These are phyloP conservation scores for Lymantria dispar DNA, from an alignment of 2,888 invertebrate species.

Conservation along the genomic window DNA sequence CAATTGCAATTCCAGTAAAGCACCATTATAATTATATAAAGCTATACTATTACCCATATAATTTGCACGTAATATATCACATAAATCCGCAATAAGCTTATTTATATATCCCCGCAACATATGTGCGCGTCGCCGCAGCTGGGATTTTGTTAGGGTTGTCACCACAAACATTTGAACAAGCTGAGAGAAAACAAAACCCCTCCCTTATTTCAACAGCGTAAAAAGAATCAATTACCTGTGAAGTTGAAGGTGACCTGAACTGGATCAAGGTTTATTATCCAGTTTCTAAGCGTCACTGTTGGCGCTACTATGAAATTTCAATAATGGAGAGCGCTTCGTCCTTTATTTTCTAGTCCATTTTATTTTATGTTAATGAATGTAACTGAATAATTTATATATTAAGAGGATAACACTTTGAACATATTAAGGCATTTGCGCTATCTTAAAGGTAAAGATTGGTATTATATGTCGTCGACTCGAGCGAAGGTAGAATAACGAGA, in stretches of 20 bases:
- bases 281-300: slow-evolving; percentile 13
- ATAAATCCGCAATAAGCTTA: slow-evolving; percentile 36
- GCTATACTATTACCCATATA: slow-evolving; percentile 22
- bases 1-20: too few species aligned
- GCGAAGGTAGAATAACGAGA: slow-evolving; percentile 7
- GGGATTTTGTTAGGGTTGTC: slow-evolving; percentile 37
- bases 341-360: slow-evolving; percentile 34
- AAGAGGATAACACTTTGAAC: slow-evolving; percentile 16
- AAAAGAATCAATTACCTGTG: slow-evolving; percentile 25
- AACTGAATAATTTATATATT: slow-evolving; percentile 25
- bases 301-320: slow-evolving; percentile 26
- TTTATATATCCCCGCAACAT: slow-evolving; percentile 39
- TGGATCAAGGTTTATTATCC: slow-evolving; percentile 29
- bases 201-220: slow-evolving; percentile 20
- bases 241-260: slow-evolving; percentile 5
- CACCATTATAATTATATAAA: slow-evolving; percentile 4
- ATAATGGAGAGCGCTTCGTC: slow-evolving; percentile 26
- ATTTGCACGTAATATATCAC: slow-evolving; percentile 35
- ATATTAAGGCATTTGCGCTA: slow-evolving; percentile 17
- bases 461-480: slow-evolving; percentile 10
- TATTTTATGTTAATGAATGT: slow-evolving; percentile 33
- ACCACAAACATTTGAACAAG: slow-evolving; percentile 41
- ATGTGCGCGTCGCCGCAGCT: slow-evolving; percentile 31
- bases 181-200: slow-evolving; percentile 22
- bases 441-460: slow-evolving; percentile 15